Base-by-base conservation (phyloP, 64 coral and sea anemone species). In the Acropora yongei region DNA sequence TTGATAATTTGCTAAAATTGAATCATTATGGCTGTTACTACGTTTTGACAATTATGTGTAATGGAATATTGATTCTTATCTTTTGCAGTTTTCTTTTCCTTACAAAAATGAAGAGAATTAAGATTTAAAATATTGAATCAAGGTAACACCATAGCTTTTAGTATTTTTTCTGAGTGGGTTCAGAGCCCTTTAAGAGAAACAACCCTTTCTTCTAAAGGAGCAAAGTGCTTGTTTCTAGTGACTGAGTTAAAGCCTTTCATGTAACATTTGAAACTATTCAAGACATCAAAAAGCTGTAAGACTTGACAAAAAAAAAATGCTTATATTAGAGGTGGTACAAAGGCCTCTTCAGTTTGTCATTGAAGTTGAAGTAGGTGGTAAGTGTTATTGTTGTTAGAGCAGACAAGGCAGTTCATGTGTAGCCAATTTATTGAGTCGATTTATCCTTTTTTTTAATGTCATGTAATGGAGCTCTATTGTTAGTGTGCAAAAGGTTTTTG, bases 51-150 rank as follows among this genome's bases (percentile, higher is more conserved):
- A 46, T 49, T 69, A 17, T 58, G 0, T 67, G 60, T 44, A 11
- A 47, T 47, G 1, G 51, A 55, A 83, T 58, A 39, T 67, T 11
- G 13, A 78, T 10, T 39, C 18, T 80, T 8, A 12, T 79, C 11
- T 6, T 78, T 3, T 78, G 0, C 11, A 0, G 63, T 16, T 3
- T 43, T 5, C 10, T 82, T 2, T 61, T 41, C 6, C 18, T 8
- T 10, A 5, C 9, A 49, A 68, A 68, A 47, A 4, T 84, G 44
- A 16, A 49, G 45, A 44, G 6, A 2, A 20, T 40, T 69, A 17
- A 84, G 82, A 84, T 84, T 84, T 84, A 48, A 84, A 71, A 84
- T 84, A 84, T 84, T 84, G 82, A 48, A 7, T 18, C n/a, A 69
- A 1, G 40, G 16, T 71, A 10, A 84, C 68, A 71, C 61, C 61